A percentile compares a stretch with the other conserved stretches of the same genome.
Evolutionary conservation across 2,113 vertebrate species (phyloP).

Genomic region (Sebastes schlegelii): DNA sequence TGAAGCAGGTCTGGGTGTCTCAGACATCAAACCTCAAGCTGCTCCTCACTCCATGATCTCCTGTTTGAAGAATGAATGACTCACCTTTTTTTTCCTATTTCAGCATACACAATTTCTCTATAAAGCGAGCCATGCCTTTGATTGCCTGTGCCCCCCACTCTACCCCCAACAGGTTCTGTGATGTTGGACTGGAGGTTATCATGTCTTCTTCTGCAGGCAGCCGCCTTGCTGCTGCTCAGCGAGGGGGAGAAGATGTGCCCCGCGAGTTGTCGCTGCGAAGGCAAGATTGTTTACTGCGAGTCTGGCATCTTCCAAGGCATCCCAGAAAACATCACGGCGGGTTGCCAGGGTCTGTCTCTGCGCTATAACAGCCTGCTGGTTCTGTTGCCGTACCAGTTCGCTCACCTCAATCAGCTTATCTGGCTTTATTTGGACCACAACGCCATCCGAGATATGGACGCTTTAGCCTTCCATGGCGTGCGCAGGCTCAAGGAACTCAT

Average conservation of each 20-base stretch:
- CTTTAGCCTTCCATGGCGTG: constrained; percentile 93
- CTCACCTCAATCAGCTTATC: constrained; percentile 95
- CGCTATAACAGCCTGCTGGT: constrained; percentile 95
- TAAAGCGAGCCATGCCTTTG: constrained; percentile 51
- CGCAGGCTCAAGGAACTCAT: constrained; percentile 96
- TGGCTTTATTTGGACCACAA: constrained; percentile 99
- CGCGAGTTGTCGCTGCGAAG: constrained; percentile 93
- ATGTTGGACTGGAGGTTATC: constrained; percentile 82
- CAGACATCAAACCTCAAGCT: constrained; percentile 54
- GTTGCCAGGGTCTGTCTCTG: constrained; percentile 95
- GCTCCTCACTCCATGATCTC: constrained; percentile 39
- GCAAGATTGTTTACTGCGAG: constrained; percentile 97
- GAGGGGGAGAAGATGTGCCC: constrained; percentile 93
- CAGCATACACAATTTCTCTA: constrained; percentile 14
- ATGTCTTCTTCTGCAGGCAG: constrained; percentile 87
- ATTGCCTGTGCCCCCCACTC: constrained; percentile 64
- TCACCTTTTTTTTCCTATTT: constrained; percentile 36
- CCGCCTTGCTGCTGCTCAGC: constrained; percentile 84
- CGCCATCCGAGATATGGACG: constrained; percentile 89
- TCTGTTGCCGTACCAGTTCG: constrained; percentile 93
- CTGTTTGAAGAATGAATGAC: constrained; percentile 35
- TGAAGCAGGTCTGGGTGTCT: constrained; percentile 55
- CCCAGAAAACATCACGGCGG: constrained; percentile 93
- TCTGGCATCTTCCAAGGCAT: constrained; percentile 93
- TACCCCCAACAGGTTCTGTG: constrained; percentile 78